phyloP scores from a whole-genome alignment of 1,140 invertebrate genomes.

The Drosophila murphyi region DNA sequence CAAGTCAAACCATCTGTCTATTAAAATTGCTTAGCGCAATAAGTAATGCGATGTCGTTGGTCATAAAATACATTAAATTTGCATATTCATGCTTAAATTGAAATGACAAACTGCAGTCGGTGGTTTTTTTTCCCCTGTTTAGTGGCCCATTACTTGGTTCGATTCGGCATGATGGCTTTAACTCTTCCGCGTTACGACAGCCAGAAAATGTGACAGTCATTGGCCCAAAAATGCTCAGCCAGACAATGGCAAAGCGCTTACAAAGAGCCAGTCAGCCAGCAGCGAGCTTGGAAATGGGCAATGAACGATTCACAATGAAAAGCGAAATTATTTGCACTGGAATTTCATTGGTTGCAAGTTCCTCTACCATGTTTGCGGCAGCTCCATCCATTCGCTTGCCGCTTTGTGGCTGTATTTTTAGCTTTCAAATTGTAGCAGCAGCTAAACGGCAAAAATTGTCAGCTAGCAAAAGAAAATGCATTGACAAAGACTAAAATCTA shows the following conservation, averaged over 20 bases:
- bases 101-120: slow-evolving; percentile 56
- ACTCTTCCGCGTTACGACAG: slow-evolving; percentile 42
- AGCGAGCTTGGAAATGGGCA: slow-evolving; percentile 27
- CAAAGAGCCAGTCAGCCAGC: slow-evolving; percentile 13
- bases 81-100: slow-evolving; percentile 70
- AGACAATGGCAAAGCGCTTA: slow-evolving; percentile 40
- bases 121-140: background rate
- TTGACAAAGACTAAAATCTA: slow-evolving; percentile 52
- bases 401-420: slow-evolving; percentile 68
- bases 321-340: slow-evolving; percentile 69
- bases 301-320: slow-evolving; percentile 59
- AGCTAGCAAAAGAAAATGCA: slow-evolving; percentile 44
- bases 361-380: background rate
- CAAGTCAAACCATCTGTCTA: slow-evolving; percentile 59
- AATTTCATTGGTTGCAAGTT: slow-evolving; percentile 39
- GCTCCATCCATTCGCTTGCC: slow-evolving; percentile 27
- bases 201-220: slow-evolving; percentile 47
- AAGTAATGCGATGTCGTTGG: slow-evolving; percentile 45
- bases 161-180: slow-evolving; percentile 20
- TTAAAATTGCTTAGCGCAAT: slow-evolving; percentile 55
- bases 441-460: slow-evolving; percentile 51
- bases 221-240: slow-evolving; percentile 43
- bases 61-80: slow-evolving; percentile 58
- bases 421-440: slow-evolving; percentile 28
- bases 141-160: slow-evolving; percentile 36